Conservation (phyloP, 2,888 invertebrate genomes). For the Hecatera dysodea region DNA sequence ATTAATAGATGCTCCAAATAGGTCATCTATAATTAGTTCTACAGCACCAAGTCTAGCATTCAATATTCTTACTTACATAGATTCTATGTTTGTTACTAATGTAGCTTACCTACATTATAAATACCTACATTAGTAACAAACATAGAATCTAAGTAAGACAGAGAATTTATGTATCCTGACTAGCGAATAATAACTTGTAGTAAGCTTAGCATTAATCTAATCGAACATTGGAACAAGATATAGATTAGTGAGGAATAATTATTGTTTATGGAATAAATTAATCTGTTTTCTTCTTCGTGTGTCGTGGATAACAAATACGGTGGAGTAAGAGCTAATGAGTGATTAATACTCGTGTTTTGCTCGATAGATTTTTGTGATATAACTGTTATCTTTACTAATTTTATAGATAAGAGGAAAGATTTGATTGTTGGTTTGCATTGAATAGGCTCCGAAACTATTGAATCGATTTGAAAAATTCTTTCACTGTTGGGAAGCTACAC, state of each 20-base stretch:
- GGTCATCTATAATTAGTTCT: not conserved
- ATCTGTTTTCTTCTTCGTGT: constrained; percentile 7
- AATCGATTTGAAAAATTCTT: too few species aligned
- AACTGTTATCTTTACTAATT: too few species aligned
- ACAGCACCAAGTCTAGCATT: not conserved
- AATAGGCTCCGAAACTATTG: too few species aligned
- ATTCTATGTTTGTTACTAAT: too few species aligned
- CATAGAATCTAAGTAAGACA: constrained; percentile 26
- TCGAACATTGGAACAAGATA: constrained; percentile 40
- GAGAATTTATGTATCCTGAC: constrained; percentile 51
- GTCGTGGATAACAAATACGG: not conserved
- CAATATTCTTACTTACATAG: too few species aligned
- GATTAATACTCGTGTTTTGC: constrained; percentile 23
- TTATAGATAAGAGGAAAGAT: too few species aligned
- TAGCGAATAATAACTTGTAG: constrained; percentile 34
- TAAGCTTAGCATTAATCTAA: constrained; percentile 34
- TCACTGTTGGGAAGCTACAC: too few species aligned
- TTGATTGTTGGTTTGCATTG: too few species aligned
- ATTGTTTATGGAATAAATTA: constrained; percentile 42
- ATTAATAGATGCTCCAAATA: too few species aligned
- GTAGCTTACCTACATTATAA: too few species aligned
- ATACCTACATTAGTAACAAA: too few species aligned
- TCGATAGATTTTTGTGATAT: too few species aligned
- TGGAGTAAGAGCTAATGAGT: constrained; percentile 2
- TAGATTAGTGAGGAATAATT: constrained; percentile 51